Conservation (phyloP, 2,888 invertebrate species). For the Argyresthia albistria region DNA sequence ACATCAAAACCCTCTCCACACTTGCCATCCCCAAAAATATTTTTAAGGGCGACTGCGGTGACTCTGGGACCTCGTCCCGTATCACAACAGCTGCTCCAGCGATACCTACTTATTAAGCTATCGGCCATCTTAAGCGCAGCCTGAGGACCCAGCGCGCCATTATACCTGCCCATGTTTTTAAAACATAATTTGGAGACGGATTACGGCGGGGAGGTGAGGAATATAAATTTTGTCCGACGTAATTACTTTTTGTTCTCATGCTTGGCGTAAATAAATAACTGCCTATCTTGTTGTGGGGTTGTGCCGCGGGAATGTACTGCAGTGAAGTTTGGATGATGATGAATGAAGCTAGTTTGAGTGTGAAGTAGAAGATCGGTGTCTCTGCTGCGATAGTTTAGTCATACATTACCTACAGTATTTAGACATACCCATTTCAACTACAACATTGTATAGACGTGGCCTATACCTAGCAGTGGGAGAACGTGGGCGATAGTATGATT, state of each 20-base stretch:
- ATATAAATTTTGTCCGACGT: conserved; percentile 21
- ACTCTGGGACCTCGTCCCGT: conserved; percentile 51
- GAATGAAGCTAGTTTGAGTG: no score
- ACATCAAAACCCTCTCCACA: conserved; percentile 28
- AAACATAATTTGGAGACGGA: conserved; percentile 54
- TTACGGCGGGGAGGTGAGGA: conserved; percentile 19
- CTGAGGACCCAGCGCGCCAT: conserved; percentile 23
- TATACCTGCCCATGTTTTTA: conserved; percentile 59
- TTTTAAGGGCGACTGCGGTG: conserved; percentile 60
- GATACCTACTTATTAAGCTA: conserved; percentile 69
- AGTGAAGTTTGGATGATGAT: no score
- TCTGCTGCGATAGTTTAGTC: no score
- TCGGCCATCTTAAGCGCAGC: conserved; percentile 39
- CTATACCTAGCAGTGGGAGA: no score
- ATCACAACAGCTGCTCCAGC: conserved; percentile 67
- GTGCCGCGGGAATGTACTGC: no score
- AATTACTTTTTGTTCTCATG: conserved; percentile 25
- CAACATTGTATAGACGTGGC: no score
- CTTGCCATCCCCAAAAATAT: conserved; percentile 26
- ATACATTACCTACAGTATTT: no score
- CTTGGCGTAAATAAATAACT: background rate
- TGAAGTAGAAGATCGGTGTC: no score
- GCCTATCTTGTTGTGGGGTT: no score
- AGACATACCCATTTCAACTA: no score
- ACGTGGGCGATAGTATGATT: no score